phyloP scores from a whole-genome alignment of 2,797 vertebrate genomes.

The Gouania willdenowi region DNA sequence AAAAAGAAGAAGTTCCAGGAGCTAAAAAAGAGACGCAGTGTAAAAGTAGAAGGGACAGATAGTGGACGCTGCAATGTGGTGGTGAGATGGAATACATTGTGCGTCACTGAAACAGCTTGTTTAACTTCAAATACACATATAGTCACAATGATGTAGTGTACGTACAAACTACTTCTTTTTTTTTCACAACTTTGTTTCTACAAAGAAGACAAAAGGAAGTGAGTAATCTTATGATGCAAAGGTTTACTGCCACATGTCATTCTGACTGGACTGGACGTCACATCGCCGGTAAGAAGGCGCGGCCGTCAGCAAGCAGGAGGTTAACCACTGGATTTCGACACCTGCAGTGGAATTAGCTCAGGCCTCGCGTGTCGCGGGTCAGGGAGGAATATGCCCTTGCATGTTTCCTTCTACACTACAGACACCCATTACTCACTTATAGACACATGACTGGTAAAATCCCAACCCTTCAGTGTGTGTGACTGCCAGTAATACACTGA shows the following conservation, averaged over 20 bases:
- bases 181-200: slow-evolving; percentile 4
- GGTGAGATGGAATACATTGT: background rate
- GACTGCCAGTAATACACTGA: slow-evolving; percentile 40
- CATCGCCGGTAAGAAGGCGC: slow-evolving; percentile 21
- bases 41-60: background rate
- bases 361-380: slow-evolving; percentile 18
- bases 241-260: slow-evolving; percentile 28
- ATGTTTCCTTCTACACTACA: slow-evolving; percentile 40
- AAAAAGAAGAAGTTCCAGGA: background rate
- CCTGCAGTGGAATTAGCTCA: slow-evolving; percentile 20
- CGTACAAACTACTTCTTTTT: slow-evolving; percentile 3
- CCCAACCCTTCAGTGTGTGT: slow-evolving; percentile 17
- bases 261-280: slow-evolving; percentile 41
- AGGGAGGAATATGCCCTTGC: slow-evolving; percentile 54
- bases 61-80: background rate
- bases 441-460: slow-evolving; percentile 65
- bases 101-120: slow-evolving; percentile 32
- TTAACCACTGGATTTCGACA: slow-evolving; percentile 56
- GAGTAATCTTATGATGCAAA: slow-evolving; percentile 41
- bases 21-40: no score
- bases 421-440: slow-evolving; percentile 54
- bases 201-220: slow-evolving; percentile 44
- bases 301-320: slow-evolving; percentile 37
- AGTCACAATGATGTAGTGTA: background rate
- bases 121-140: slow-evolving; percentile 15